These are phyloP conservation scores for Ophonus ardosiacus DNA, from an alignment of 2,888 invertebrate genomes.

Conservation along the genomic window DNA sequence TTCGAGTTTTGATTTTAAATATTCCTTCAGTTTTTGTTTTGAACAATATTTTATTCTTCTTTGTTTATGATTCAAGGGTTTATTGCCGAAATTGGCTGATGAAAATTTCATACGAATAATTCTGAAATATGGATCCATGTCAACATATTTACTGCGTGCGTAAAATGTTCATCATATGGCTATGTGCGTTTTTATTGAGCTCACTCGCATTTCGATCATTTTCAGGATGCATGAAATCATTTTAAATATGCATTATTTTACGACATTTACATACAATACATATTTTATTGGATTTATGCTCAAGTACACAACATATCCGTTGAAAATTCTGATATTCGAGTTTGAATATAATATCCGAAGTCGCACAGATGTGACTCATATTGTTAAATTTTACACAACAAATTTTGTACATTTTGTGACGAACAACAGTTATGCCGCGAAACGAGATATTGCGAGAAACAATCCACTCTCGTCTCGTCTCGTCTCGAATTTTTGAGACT, in stretches of 20 bases:
- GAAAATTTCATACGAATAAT: constrained; percentile 17
- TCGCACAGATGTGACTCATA: too few relatives aligned
- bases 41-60: not conserved
- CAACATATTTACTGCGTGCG: constrained; percentile 18
- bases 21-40: not conserved
- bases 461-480: too few relatives aligned
- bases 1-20: not conserved
- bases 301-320: too few relatives aligned
- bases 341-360: too few relatives aligned
- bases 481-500: too few relatives aligned
- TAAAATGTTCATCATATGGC: constrained; percentile 31
- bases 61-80: not conserved
- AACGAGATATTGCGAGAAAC: too few relatives aligned
- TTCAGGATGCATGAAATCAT: constrained; percentile 3
- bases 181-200: constrained; percentile 6
- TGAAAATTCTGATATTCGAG: too few relatives aligned
- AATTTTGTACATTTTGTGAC: too few relatives aligned
- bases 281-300: not conserved
- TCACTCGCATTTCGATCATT: constrained; percentile 13
- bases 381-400: too few relatives aligned
- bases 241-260: constrained; percentile 9
- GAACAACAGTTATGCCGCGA: too few relatives aligned
- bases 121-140: constrained; percentile 36
- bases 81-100: not conserved
- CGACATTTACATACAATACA: not conserved